Base-by-base conservation (phyloP, 2,113 vertebrate species). In the Seriola rivoliana region DNA sequence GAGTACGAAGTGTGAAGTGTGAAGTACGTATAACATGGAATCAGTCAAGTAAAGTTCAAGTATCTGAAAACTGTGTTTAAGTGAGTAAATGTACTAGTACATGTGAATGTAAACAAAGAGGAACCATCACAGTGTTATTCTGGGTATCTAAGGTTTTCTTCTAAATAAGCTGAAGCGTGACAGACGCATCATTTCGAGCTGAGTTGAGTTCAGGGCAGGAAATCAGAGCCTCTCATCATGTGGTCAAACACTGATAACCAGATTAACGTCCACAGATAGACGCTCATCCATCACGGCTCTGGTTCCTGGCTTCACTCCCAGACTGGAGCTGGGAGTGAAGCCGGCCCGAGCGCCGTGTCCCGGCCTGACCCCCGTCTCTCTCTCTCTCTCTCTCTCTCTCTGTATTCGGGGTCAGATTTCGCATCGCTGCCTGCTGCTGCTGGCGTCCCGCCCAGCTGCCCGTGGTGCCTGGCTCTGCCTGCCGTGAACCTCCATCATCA, bases 401-500 rank as follows among this genome's bases (percentile, higher is more conserved):
- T 48, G 2, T 16, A 5, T 6, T 32, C 36, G 70, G 48, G 52
- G 69, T 77, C 52, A 77, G 77, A 81, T 85, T 83, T 60, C 55
- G 17, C 69, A 70, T 75, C 58, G 10, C 69, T 44, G 70, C 40
- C 54, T 42, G 69, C 57, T 48, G 68, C 55, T 64, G 79, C 75
- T 87, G 85, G 72, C 76, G 4, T 60, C 73, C n/a, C 0, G 63
- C 72, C 77, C 50, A 3, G 65, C 75, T 6, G 55, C 36, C 69
- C 57, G 10, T 8, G 81, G 84, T 86, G 84, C 78, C 84, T 72
- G 81, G 81, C 75, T 81, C 78, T 75, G 84, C 74, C 73, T 67
- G 77, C 42, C 48, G 17, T 55, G 52, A 16, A 54, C 70, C 78
- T 54, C 74, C 75, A 36, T 86, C 77, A 36, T 55, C 74, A 50